phyloP scores from a whole-genome alignment of 2,113 vertebrate species.

The Carlito syrichta region DNA sequence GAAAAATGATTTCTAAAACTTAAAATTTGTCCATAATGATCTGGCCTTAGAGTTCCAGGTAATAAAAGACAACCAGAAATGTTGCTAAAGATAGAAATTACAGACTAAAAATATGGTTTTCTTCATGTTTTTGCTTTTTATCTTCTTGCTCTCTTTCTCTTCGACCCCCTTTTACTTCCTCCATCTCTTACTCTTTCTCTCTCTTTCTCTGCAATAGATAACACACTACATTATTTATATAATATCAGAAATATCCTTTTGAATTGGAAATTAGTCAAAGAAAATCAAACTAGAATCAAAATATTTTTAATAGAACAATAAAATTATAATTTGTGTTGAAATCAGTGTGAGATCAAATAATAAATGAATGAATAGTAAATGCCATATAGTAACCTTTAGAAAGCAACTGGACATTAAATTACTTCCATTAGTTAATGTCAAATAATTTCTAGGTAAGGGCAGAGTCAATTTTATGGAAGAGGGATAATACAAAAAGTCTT shows the following conservation, averaged over 20 bases:
- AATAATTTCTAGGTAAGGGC: slow-evolving; percentile 13
- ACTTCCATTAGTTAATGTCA: slow-evolving; percentile 52
- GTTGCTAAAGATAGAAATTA: background rate
- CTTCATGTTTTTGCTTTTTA: background rate
- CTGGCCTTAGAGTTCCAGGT: background rate
- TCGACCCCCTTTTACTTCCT: background rate
- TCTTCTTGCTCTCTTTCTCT: background rate
- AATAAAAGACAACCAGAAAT: background rate
- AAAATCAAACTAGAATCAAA: slow-evolving; percentile 6
- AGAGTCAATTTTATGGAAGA: slow-evolving; percentile 20
- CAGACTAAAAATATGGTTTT: background rate
- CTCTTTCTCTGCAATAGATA: background rate
- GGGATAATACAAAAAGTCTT: background rate
- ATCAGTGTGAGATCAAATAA: background rate
- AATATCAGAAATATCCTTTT: background rate
- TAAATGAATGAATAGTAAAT: slow-evolving; percentile 21
- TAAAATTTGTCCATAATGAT: background rate
- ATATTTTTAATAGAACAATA: slow-evolving; percentile 5
- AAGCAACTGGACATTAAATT: slow-evolving; percentile 47
- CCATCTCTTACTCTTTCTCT: background rate
- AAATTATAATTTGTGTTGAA: slow-evolving; percentile 36
- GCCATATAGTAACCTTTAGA: slow-evolving; percentile 30
- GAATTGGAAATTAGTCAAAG: background rate
- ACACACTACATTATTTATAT: background rate
- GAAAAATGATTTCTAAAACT: background rate